Conservation (phyloP, 1,140 invertebrate genomes). For the Ylistrum balloti region DNA sequence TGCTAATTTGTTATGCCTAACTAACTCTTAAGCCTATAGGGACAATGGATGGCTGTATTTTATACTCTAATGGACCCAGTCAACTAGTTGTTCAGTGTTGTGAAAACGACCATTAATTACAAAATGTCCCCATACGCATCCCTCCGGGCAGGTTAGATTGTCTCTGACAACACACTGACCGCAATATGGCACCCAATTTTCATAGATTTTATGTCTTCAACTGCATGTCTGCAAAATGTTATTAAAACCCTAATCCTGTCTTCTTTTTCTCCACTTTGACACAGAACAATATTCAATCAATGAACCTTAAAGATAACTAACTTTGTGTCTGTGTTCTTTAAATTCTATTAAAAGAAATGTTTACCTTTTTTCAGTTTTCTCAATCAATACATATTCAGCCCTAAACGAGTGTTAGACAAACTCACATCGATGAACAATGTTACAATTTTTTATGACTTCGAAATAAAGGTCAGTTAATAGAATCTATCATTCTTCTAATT, state of each 20-base stretch:
- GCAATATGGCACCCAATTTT: conserved; percentile 13
- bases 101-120: conserved; percentile 23
- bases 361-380: too few species aligned
- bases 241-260: background rate
- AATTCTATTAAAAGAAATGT: background rate
- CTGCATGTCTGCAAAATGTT: conserved; percentile 18
- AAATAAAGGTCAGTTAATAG: background rate
- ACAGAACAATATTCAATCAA: background rate
- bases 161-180: background rate
- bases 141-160: conserved; percentile 29
- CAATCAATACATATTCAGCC: too few species aligned
- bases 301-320: background rate
- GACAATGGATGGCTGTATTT: background rate
- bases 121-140: background rate
- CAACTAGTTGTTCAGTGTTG: conserved; percentile 27
- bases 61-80: background rate
- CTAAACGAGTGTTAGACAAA: too few species aligned
- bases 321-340: background rate
- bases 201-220: background rate
- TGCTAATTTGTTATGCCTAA: conserved; percentile 11
- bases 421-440: too few species aligned
- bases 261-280: background rate
- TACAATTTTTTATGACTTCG: background rate
- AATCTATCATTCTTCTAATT: background rate
- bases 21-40: background rate